phyloP scores from a whole-genome alignment of 2,888 invertebrate species.

The Eupithecia dodoneata region DNA sequence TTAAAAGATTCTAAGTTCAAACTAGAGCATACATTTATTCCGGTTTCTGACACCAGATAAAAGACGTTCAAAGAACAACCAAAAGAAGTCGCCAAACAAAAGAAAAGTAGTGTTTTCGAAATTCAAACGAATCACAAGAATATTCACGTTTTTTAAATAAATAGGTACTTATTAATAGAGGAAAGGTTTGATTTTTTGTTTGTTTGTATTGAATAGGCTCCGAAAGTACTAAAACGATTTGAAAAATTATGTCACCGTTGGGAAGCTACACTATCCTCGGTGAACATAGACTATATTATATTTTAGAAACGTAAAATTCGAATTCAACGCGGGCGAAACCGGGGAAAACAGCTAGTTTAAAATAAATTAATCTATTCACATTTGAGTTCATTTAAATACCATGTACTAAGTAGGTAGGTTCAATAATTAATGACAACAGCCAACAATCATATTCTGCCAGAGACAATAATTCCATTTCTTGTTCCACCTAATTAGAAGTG shows the following conservation, averaged over 20 bases:
- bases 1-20: neutral
- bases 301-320: too few species aligned
- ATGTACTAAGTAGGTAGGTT: neutral
- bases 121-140: neutral
- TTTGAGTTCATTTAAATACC: neutral
- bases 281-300: too few species aligned
- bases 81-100: neutral
- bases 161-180: too few species aligned
- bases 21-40: neutral
- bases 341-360: neutral
- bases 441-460: conserved; percentile 18
- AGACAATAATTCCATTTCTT: conserved; percentile 26
- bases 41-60: neutral
- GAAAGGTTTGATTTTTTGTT: too few species aligned
- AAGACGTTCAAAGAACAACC: neutral
- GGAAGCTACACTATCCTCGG: too few species aligned
- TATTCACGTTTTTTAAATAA: neutral
- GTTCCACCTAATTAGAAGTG: conserved; percentile 44
- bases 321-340: too few species aligned
- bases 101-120: neutral
- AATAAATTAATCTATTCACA: neutral
- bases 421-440: conserved; percentile 12
- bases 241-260: too few species aligned
- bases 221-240: too few species aligned
- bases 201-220: too few species aligned